Evolutionary conservation across 53 echinoderm and acorn worm species (phyloP).

Genomic region (Actinopyga echinites): DNA sequence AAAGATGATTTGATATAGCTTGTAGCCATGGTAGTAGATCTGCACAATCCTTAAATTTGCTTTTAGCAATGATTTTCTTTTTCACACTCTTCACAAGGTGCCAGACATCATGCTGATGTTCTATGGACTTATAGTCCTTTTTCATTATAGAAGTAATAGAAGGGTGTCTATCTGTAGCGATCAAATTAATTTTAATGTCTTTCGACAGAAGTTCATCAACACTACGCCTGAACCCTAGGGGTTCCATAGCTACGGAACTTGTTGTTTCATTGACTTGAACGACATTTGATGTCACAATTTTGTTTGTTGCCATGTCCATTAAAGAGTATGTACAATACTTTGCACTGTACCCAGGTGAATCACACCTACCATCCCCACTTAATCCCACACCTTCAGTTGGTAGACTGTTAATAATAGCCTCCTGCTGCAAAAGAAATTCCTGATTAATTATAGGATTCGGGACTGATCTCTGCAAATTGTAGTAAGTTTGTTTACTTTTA

Average conservation of each 20-base stretch:
- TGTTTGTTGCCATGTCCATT: constrained; percentile 39
- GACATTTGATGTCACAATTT: constrained; percentile 30
- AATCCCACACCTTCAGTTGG: neutral
- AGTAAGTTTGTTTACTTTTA: neutral
- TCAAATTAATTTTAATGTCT: neutral
- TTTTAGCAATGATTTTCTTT: constrained; percentile 23
- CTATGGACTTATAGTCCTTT: constrained; percentile 20
- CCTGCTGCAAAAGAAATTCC: neutral
- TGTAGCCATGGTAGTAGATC: constrained; percentile 26
- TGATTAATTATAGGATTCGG: constrained; percentile 36
- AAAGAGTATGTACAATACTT: constrained; percentile 51
- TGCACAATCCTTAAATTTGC: neutral
- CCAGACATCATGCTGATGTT: constrained; percentile 59
- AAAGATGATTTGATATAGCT: constrained; percentile 42
- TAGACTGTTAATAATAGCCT: neutral
- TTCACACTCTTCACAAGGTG: constrained; percentile 38
- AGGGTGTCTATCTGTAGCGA: constrained; percentile 35
- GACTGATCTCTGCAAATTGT: neutral
- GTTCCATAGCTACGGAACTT: constrained; percentile 49
- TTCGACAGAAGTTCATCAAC: neutral
- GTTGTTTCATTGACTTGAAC: constrained; percentile 37
- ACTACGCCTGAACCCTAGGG: constrained; percentile 17
- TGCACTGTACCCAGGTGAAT: constrained; percentile 45
- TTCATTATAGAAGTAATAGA: constrained; percentile 7
- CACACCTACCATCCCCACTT: constrained; percentile 50